Evolutionary conservation across 2,888 invertebrate species (phyloP), one percentile per base, ranked within the genome.

Genomic region (Drosophila pullipes): DNA sequence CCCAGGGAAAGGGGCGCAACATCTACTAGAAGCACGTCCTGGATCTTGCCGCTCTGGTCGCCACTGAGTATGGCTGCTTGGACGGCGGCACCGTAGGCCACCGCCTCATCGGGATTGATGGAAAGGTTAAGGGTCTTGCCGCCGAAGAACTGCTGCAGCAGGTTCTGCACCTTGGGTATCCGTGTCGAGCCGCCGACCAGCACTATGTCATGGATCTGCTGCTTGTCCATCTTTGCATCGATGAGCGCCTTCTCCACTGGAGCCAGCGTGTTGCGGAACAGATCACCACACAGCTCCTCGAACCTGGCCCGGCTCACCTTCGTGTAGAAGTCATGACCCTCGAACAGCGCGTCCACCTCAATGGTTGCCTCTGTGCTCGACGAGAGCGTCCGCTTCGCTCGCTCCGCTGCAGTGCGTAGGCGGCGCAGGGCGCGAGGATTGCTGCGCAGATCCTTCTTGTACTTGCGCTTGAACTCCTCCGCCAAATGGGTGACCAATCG

Each of bases 351-450:
- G 28, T 71, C 71, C 22, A 71, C 64, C 41, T 71, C 71, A 57
- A 71, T 72, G 9, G 71, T 72, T 22, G 73, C 63, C 55, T 71
- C 73, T 31, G 71, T 57, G 73, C 73, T 72, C 4, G 71, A 71
- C 16, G 71, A 71, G 30, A 71, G 71, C 11, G 71, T 71, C 22
- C 71, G 55, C 73, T 71, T 71, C 30, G 71, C 71, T 50, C 71
- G 63, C 71, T 71, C 71, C 30, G 73, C 72, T n/a, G 71, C 73
- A 35, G 96, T 96, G 90, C 96, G 94, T 59, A 97, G 93, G 62
- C 96, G 95, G 59, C 96, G 94, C 63, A 96, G 91, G 1, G 96
- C 96, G 74, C 96, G 94, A 3, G 96, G 94, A 92, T 96, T 96
- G 37, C 92, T 92, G 22, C 94, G 92, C 72, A 97, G 82, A 90